phyloP scores from a whole-genome alignment of 2,797 vertebrate species.

The Myotis vivesi region DNA sequence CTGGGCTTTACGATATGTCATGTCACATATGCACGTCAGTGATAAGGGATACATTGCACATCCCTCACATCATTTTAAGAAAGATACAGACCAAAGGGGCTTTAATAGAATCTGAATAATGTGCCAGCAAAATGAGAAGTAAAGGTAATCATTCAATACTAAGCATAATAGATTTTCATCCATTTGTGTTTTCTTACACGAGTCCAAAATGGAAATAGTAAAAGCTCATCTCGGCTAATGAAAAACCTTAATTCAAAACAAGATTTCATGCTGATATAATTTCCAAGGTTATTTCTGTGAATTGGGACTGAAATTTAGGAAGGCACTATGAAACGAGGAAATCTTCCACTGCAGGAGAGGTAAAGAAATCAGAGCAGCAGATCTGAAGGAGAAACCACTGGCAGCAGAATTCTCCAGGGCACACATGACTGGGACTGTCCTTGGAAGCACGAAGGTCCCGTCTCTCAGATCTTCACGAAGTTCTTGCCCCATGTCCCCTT shows the following conservation, averaged over 20 bases:
- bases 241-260: conserved; percentile 51
- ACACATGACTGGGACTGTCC: not conserved
- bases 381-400: not conserved
- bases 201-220: conserved; percentile 43
- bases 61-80: not conserved
- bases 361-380: not conserved
- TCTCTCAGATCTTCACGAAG: not conserved
- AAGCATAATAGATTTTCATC: conserved; percentile 31
- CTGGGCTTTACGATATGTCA: conserved; percentile 23
- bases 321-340: not conserved
- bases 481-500: conserved; percentile 34
- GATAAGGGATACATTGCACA: not conserved
- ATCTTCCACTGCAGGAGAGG: not conserved
- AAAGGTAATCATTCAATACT: not conserved
- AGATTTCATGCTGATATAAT: conserved; percentile 34
- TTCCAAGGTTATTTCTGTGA: not conserved
- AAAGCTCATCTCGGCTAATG: conserved; percentile 33
- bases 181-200: conserved; percentile 16
- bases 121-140: not conserved
- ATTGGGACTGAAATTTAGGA: conserved; percentile 6
- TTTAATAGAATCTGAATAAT: conserved; percentile 43
- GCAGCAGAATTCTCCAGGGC: not conserved
- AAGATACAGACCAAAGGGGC: not conserved
- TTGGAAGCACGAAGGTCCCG: not conserved
- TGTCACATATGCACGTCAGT: conserved; percentile 1